Evolutionary conservation across 2,888 invertebrate genomes (phyloP), one percentile per base, ranked within the genome.

Genomic region (Drosophila anomalata): DNA sequence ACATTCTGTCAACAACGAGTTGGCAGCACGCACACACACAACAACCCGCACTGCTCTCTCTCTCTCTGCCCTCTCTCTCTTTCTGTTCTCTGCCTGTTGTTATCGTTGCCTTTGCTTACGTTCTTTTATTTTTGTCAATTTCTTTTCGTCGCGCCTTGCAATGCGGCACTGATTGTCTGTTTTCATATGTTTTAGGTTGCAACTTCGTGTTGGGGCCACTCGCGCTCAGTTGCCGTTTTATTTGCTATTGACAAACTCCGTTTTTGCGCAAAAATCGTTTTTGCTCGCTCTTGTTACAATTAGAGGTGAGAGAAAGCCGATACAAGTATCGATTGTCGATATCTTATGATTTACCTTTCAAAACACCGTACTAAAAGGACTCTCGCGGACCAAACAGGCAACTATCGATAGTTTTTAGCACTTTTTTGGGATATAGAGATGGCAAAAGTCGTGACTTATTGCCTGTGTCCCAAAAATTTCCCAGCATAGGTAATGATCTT

Each of bases 251-350:
- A 82, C 79, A 83, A 86, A 61, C 50, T 78, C 66, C 68, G 62
- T 80, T 87, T 87, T 84, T 81, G 87, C 81, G 81, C 85, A 87
- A 81, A 87, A 87, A 87, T 84, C 66, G 54, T 55, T 55, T 73
- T 80, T 84, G 79, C 79, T 80, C 80, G 76, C 87, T 86, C 85
- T 44, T 44, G 12, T 22, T 44, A 12, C 44, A 12, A 20, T 42
- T 36, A 36, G 36, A 14, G 36, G 36, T 36, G 36, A 14, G 36
- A 36, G 6, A 36, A 14, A 2, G 3, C n/a, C 36, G 36, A 36
- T 36, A 12, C 2, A n/a, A n/a, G 2, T n/a, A 33, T 33, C 11
- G 12, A 9, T 9, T 29, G 3, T 29, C 29, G 29, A 29, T 29
- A 29, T 9, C 2, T 2, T 9, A 2, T 1, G 9, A 29, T 29